Evolutionary conservation across 2,113 vertebrate genomes (phyloP).

Genomic region (Vulpes vulpes): DNA sequence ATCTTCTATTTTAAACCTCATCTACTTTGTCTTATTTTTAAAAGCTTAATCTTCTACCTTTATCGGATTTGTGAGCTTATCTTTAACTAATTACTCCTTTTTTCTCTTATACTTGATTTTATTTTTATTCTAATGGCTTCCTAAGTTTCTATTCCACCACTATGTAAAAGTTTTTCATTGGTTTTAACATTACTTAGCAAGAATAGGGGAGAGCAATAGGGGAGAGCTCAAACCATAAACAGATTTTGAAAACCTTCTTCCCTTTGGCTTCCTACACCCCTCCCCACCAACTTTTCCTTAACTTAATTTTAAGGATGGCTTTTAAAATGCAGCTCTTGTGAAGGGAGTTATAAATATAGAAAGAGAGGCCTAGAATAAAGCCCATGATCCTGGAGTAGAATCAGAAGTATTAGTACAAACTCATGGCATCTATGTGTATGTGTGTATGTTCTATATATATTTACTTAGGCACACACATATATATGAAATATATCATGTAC

Average conservation of each 20-base stretch:
- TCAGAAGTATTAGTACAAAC: not conserved
- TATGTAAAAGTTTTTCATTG: not conserved
- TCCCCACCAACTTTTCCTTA: not conserved
- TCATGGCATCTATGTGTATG: not conserved
- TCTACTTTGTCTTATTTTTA: not conserved
- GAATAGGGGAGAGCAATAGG: not conserved
- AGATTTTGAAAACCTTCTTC: not conserved
- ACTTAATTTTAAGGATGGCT: not conserved
- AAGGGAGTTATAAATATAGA: not conserved
- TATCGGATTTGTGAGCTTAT: not conserved
- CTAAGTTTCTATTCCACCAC: constrained; percentile 19
- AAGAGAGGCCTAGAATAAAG: not conserved
- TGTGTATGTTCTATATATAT: not conserved
- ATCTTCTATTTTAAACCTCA: constrained; percentile 7
- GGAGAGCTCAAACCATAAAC: not conserved
- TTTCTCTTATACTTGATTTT: not conserved
- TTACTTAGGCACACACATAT: not conserved
- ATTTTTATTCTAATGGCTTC: not conserved
- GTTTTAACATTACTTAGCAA: constrained; percentile 43
- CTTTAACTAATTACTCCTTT: not conserved
- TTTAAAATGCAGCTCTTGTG: constrained; percentile 25
- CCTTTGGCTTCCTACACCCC: not conserved
- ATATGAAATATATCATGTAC: not conserved
- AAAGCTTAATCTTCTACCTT: not conserved
- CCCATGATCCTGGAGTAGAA: not conserved